Percentiles rank a stretch among this genome's conserved stretches.
Conservation (phyloP, 2,888 invertebrate genomes). For the Boloria euphrosyne region DNA sequence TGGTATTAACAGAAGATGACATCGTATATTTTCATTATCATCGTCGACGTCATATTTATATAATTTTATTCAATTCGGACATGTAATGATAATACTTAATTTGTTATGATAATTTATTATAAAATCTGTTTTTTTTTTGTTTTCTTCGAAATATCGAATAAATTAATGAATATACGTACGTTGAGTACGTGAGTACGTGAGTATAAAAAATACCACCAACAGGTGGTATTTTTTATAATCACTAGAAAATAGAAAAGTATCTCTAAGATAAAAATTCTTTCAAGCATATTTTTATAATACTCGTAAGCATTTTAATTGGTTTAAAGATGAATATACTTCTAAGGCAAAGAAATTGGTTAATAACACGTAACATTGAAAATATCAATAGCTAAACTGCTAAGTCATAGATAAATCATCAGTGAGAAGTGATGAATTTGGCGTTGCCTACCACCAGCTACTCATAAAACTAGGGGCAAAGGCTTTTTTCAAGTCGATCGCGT, state of each 20-base stretch:
- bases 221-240: neutral
- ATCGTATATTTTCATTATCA: constrained; percentile 61
- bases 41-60: constrained; percentile 40
- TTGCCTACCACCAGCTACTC: constrained; percentile 56
- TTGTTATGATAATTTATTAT: neutral
- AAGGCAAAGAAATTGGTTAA: neutral
- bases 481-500: constrained; percentile 61
- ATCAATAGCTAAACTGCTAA: constrained; percentile 54
- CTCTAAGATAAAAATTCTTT: too few species aligned
- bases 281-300: too few species aligned
- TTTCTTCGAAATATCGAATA: too few species aligned
- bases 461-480: constrained; percentile 64
- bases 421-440: constrained; percentile 75
- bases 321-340: neutral
- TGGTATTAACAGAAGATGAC: constrained; percentile 71
- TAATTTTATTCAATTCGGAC: constrained; percentile 40
- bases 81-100: constrained; percentile 6
- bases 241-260: neutral
- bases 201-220: too few species aligned
- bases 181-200: too few species aligned
- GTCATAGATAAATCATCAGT: constrained; percentile 75
- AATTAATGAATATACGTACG: too few species aligned
- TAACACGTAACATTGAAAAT: constrained; percentile 27
- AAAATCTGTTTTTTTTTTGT: neutral
- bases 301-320: too few species aligned